Evolutionary conservation across 2,888 invertebrate genomes (phyloP).

Genomic region (Oscheius sp.): DNA sequence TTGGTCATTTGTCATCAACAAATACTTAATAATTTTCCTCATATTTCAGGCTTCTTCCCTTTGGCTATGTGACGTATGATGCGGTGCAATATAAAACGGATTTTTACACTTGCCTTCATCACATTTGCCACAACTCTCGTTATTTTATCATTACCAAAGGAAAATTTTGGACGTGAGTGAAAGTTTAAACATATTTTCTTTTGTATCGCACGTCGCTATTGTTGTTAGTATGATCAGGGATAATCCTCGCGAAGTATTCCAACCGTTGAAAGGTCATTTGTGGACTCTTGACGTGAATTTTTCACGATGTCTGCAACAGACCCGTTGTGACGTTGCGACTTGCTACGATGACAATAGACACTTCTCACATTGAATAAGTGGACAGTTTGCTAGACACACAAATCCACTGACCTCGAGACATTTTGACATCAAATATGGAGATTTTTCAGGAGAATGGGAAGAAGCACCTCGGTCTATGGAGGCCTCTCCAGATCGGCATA

Average conservation of each 20-base stretch:
- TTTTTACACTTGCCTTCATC: constrained; percentile 64
- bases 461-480: constrained; percentile 47
- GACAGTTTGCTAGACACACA: constrained; percentile 1
- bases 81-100: constrained; percentile 67
- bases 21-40: background rate
- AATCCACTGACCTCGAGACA: background rate
- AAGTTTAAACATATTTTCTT: background rate
- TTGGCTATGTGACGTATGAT: constrained; percentile 43
- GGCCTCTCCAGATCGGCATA: constrained; percentile 11
- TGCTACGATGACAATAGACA: constrained; percentile 2
- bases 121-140: constrained; percentile 67
- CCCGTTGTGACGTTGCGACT: background rate
- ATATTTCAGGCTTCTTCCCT: constrained; percentile 5
- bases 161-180: constrained; percentile 52
- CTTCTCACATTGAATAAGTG: background rate
- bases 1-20: background rate
- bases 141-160: constrained; percentile 60
- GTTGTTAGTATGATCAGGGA: background rate
- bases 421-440: too few species aligned
- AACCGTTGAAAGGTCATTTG: background rate
- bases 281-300: constrained; percentile 2
- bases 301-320: background rate
- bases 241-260: background rate
- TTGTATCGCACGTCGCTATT: too few species aligned
- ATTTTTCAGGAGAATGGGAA: constrained; percentile 50